Conservation (phyloP, 1,140 invertebrate species). For the Hyles vespertilio region DNA sequence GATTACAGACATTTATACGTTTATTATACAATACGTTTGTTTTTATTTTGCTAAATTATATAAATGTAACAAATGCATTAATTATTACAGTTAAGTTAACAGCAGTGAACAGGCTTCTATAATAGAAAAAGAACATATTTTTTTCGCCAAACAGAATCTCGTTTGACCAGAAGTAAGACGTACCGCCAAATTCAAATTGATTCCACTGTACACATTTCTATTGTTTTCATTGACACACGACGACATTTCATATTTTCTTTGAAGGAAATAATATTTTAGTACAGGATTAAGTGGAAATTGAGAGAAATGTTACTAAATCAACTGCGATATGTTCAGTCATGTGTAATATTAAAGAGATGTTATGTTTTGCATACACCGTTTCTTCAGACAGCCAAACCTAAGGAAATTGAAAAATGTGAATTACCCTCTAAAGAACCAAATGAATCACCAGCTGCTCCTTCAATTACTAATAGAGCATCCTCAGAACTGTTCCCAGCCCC, state of each 20-base stretch:
- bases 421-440: background rate
- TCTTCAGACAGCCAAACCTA: conserved; percentile 15
- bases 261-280: conserved; percentile 2
- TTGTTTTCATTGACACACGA: conserved; percentile 16
- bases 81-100: too few relatives aligned
- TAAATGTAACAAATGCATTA: too few relatives aligned
- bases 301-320: conserved; percentile 27
- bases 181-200: conserved; percentile 19
- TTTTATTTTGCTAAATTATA: too few relatives aligned
- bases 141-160: too few relatives aligned
- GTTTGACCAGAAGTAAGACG: too few relatives aligned
- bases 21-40: too few relatives aligned
- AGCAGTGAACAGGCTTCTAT: too few relatives aligned
- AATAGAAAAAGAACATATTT: too few relatives aligned
- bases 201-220: conserved; percentile 11
- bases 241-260: background rate
- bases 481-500: conserved; percentile 40
- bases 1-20: too few relatives aligned
- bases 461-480: conserved; percentile 19
- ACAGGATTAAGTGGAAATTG: background rate
- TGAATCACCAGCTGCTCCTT: background rate
- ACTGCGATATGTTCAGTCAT: conserved; percentile 19
- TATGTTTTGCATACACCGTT: conserved; percentile 6
- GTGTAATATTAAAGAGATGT: conserved; percentile 12
- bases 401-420: conserved; percentile 4